Conservation (phyloP, 2,888 invertebrate species). For the Entomobrya multifasciata region DNA sequence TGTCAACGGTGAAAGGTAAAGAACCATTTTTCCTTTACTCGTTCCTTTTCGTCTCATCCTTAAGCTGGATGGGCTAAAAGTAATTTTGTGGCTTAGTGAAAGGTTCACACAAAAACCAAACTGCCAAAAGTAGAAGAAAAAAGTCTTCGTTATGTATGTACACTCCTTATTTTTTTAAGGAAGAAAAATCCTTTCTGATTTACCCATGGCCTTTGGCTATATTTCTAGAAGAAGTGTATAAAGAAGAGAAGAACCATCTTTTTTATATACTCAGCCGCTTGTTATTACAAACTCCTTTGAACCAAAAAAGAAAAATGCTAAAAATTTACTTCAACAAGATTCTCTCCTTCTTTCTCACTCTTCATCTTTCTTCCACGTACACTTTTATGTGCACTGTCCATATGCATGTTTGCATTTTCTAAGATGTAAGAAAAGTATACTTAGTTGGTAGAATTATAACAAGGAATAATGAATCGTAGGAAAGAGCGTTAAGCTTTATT, state of each 20-base stretch:
- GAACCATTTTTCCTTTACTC: constrained; percentile 28
- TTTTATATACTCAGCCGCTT: constrained; percentile 21
- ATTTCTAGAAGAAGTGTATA: not conserved
- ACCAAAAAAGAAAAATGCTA: constrained; percentile 11
- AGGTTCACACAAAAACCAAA: not conserved
- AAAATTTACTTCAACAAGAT: constrained; percentile 28
- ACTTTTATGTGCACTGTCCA: not conserved
- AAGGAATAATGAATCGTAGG: constrained; percentile 10
- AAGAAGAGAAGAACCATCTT: too few species aligned
- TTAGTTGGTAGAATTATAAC: too few species aligned
- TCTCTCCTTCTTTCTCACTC: not conserved
- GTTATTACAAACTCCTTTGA: constrained; percentile 12
- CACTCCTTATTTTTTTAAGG: constrained; percentile 17
- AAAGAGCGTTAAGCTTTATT: constrained; percentile 24
- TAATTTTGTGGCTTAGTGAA: constrained; percentile 45
- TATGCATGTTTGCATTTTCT: not conserved
- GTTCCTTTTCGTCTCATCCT: constrained; percentile 5
- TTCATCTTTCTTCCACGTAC: not conserved
- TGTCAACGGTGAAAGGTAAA: constrained; percentile 68
- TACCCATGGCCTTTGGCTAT: constrained; percentile 12
- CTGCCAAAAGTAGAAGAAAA: constrained; percentile 1
- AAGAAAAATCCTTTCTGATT: constrained; percentile 31
- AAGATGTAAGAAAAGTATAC: not conserved
- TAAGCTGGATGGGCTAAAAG: constrained; percentile 42
- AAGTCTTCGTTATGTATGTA: not conserved